Evolutionary conservation across 2,888 invertebrate genomes (phyloP).

Genomic region (Eurytoma adleriae): DNA sequence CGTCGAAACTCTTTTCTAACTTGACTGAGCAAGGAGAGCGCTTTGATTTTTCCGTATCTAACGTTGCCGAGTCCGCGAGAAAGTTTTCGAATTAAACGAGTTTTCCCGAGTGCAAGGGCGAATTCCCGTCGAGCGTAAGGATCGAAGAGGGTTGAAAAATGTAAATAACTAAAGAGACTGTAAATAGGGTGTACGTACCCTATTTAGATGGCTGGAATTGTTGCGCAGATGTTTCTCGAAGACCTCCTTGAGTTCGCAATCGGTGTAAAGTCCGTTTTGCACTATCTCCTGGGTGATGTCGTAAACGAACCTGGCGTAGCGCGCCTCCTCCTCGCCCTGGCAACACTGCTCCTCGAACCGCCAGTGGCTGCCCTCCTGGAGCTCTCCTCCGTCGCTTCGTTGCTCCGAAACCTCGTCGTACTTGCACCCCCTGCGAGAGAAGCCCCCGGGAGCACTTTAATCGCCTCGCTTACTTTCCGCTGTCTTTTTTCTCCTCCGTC

Average conservation of each 20-base stretch:
- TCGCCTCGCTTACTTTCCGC: too few species aligned
- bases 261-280: conserved; percentile 77
- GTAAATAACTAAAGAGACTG: background rate
- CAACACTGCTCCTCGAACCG: background rate
- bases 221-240: conserved; percentile 78
- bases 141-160: background rate
- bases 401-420: background rate
- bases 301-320: conserved; percentile 75
- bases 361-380: background rate
- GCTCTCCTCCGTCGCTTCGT: background rate
- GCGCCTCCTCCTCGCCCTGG: conserved; percentile 65
- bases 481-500: too few species aligned
- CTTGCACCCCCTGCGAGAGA: conserved; percentile 5
- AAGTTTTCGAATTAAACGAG: background rate
- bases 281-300: conserved; percentile 80
- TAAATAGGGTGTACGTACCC: conserved; percentile 21
- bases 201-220: conserved; percentile 70
- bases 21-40: too few species aligned
- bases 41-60: too few species aligned
- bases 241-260: conserved; percentile 77
- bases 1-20: too few species aligned
- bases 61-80: too few species aligned
- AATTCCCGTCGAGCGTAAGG: too few species aligned
- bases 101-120: background rate
- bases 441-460: background rate